phyloP scores from a whole-genome alignment of 2,113 vertebrate genomes.

The Siniperca chuatsi region DNA sequence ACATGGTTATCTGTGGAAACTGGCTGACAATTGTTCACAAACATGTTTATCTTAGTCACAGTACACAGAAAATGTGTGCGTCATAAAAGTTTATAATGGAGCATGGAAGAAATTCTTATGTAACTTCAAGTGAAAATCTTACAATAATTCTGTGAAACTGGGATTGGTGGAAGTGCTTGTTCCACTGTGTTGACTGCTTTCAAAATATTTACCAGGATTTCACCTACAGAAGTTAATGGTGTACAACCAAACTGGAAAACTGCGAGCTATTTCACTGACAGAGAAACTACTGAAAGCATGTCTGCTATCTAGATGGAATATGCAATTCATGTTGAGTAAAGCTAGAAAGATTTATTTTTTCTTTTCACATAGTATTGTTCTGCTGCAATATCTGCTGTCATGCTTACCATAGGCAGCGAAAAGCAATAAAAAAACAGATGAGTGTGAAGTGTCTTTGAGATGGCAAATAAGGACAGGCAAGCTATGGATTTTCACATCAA shows the following conservation, averaged over 20 bases:
- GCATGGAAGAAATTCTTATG: not conserved
- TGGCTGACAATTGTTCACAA: not conserved
- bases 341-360: not conserved
- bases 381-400: not conserved
- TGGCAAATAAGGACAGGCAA: not conserved
- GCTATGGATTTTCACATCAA: conserved; percentile 7
- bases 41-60: not conserved
- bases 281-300: too few relatives aligned
- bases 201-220: not conserved
- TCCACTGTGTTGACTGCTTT: not conserved
- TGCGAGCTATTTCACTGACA: not conserved
- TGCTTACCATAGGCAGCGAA: not conserved
- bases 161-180: not conserved
- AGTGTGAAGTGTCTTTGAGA: not conserved
- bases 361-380: not conserved
- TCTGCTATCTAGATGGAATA: not conserved
- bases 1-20: not conserved
- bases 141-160: not conserved
- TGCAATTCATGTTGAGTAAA: not conserved
- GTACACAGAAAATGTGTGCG: not conserved
- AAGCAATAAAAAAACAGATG: not conserved
- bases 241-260: not conserved
- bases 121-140: not conserved
- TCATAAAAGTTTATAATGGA: not conserved
- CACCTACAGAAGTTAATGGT: not conserved